Evolutionary conservation across 2,113 vertebrate species (phyloP).

Genomic region (Phyllostomus discolor): DNA sequence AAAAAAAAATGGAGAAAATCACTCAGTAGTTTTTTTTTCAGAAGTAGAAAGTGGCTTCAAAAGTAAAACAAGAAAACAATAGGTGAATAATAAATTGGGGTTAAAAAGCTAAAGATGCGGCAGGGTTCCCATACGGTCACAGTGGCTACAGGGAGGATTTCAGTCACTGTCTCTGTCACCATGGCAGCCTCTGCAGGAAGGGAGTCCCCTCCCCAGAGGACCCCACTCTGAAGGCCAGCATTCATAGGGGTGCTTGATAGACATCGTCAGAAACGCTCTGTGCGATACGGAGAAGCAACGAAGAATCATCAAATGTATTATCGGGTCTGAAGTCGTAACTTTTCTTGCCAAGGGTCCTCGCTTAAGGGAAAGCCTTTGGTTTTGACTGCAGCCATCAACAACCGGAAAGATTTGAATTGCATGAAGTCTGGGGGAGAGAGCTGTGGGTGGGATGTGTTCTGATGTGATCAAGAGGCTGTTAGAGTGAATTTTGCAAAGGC

Average conservation of each 20-base stretch:
- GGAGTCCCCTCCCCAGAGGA: not conserved
- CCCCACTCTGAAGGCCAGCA: accelerated
- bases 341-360: not conserved
- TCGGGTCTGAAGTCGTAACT: not conserved
- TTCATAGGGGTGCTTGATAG: not conserved
- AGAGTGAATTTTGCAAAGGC: not conserved
- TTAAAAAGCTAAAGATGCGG: not conserved
- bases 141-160: not conserved
- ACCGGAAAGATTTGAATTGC: conserved; percentile 2
- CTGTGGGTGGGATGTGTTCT: not conserved
- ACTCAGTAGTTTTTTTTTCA: not conserved
- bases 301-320: not conserved
- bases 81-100: not conserved
- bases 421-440: not conserved
- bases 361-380: not conserved
- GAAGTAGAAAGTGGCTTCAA: not conserved
- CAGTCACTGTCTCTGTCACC: not conserved
- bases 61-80: not conserved
- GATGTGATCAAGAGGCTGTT: not conserved
- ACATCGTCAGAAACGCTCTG: not conserved
- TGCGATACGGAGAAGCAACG: not conserved
- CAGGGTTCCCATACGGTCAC: not conserved
- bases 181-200: not conserved
- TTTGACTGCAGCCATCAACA: not conserved
- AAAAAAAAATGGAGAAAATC: not conserved